Conservation (phyloP, 2,797 vertebrate genomes). For the Rallus crepitans region DNA sequence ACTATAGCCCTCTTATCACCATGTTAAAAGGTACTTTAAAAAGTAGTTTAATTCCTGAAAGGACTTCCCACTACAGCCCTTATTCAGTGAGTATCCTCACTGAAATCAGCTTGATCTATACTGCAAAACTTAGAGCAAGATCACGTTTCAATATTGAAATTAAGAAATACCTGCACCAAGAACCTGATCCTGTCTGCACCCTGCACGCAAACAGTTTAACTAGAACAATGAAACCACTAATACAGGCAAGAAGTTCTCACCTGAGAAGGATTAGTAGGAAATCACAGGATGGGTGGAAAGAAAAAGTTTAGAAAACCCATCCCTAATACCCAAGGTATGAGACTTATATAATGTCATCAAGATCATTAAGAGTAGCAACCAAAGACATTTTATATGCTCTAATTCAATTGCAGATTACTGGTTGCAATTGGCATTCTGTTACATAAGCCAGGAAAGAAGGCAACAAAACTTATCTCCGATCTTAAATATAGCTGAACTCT, state of each 20-base stretch:
- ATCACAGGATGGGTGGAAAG: background rate
- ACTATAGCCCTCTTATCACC: background rate
- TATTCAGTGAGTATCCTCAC: background rate
- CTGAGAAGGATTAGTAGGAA: slow-evolving; percentile 4
- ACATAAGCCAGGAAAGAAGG: background rate
- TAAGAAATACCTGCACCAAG: background rate
- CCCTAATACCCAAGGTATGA: slow-evolving; percentile 4
- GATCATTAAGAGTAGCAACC: background rate
- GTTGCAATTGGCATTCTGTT: background rate
- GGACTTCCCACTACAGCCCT: background rate
- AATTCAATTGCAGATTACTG: background rate
- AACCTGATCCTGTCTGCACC: background rate
- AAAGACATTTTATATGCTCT: background rate
- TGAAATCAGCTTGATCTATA: background rate
- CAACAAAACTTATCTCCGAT: background rate
- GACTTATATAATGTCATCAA: background rate
- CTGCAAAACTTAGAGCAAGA: background rate
- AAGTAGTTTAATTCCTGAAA: background rate
- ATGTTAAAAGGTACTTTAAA: too few species aligned
- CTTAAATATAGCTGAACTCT: background rate
- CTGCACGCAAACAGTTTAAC: background rate
- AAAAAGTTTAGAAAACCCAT: slow-evolving; percentile 16
- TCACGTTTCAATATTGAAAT: background rate
- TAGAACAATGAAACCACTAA: background rate
- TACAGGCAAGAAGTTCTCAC: background rate